Percentiles rank a stretch among this genome's conserved stretches.
Conservation (phyloP, 2,113 vertebrate species). For the Argyrosomus japonicus region DNA sequence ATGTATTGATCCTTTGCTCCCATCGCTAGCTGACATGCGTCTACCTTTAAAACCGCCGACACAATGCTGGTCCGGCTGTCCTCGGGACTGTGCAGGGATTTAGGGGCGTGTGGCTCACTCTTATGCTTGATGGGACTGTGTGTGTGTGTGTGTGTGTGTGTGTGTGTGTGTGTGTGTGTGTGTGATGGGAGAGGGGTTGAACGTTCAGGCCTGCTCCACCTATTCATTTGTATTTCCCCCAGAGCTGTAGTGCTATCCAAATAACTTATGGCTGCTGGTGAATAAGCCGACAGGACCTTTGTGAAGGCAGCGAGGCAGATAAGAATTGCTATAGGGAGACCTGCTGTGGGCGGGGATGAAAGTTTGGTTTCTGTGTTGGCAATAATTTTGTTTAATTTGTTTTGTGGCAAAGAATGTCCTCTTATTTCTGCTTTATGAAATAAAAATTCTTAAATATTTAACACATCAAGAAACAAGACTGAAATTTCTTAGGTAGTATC, state of each 20-base stretch:
- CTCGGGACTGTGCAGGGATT: conserved; percentile 2
- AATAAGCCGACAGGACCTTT: conserved; percentile 37
- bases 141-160: too few relatives aligned
- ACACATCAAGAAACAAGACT: not conserved
- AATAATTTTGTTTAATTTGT: not conserved
- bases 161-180: too few relatives aligned
- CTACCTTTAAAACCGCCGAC: conserved; percentile 20
- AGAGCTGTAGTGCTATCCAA: not conserved
- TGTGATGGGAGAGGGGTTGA: conserved; percentile 11
- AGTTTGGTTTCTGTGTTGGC: conserved; percentile 16
- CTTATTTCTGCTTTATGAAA: not conserved
- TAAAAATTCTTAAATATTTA: conserved; percentile 20
- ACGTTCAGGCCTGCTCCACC: conserved; percentile 1
- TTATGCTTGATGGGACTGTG: conserved; percentile 37
- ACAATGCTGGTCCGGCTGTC: conserved; percentile 21
- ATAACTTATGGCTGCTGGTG: conserved; percentile 42
- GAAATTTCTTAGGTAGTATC: conserved; percentile 13
- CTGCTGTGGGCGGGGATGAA: not conserved
- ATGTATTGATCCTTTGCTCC: conserved; percentile 48
- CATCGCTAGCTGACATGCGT: not conserved
- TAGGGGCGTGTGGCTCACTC: conserved; percentile 8
- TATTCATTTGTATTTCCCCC: conserved; percentile 21
- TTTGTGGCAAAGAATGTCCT: not conserved
- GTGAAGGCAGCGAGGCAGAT: conserved; percentile 16
- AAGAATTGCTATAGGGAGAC: not conserved